Evolutionary conservation across 2,797 vertebrate species (phyloP).

Genomic region (Rhadinocentrus ornatus): DNA sequence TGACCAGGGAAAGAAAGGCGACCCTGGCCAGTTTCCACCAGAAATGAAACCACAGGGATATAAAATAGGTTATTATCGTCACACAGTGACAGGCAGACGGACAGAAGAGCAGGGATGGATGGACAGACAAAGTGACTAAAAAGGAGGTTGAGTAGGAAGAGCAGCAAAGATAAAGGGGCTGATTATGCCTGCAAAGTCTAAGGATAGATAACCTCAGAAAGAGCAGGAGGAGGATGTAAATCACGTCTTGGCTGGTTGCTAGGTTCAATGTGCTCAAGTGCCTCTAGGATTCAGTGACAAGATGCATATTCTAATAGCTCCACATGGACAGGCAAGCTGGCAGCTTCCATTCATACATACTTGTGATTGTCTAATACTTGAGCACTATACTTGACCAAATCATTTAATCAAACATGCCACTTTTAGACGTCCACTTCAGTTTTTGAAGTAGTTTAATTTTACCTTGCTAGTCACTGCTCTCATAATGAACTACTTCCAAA

Average conservation of each 20-base stretch:
- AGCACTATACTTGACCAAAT: slow-evolving; percentile 10
- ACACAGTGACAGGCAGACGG: slow-evolving; percentile 78
- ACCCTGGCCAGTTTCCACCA: slow-evolving; percentile 82
- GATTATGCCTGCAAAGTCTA: slow-evolving; percentile 54
- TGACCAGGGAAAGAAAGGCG: slow-evolving; percentile 82
- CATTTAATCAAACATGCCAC: slow-evolving; percentile 15
- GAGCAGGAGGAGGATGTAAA: slow-evolving; percentile 24
- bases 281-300: slow-evolving; percentile 40
- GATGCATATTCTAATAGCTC: slow-evolving; percentile 50
- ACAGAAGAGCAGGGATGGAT: slow-evolving; percentile 79
- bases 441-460: slow-evolving; percentile 7
- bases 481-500: not conserved
- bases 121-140: slow-evolving; percentile 77
- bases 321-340: slow-evolving; percentile 43
- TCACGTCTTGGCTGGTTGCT: slow-evolving; percentile 19
- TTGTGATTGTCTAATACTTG: slow-evolving; percentile 19
- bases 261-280: slow-evolving; percentile 32
- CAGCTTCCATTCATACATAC: slow-evolving; percentile 46
- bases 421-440: slow-evolving; percentile 25
- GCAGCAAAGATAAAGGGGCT: slow-evolving; percentile 63
- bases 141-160: slow-evolving; percentile 72
- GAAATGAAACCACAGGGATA: slow-evolving; percentile 88
- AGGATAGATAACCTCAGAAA: slow-evolving; percentile 56
- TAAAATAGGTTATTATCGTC: slow-evolving; percentile 87
- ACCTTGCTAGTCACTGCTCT: not conserved